Conservation (phyloP, 2,113 vertebrate genomes). For the Shinisaurus crocodilurus region DNA sequence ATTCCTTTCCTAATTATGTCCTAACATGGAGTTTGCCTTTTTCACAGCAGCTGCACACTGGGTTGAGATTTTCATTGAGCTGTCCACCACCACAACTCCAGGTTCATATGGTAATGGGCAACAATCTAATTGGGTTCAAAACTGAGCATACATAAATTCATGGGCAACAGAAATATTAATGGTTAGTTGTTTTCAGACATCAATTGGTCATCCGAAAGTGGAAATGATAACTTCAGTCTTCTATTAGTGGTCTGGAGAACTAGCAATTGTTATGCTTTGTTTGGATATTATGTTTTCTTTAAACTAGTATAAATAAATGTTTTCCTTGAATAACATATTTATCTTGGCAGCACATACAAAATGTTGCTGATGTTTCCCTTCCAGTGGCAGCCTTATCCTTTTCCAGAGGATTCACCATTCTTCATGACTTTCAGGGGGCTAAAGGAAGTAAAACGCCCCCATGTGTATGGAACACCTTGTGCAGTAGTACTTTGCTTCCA, state of each 20-base stretch:
- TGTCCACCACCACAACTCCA: too few relatives aligned
- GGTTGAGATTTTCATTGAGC: too few relatives aligned
- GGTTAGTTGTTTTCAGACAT: not conserved
- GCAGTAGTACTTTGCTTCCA: not conserved
- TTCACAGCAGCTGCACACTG: too few relatives aligned
- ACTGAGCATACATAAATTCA: not conserved
- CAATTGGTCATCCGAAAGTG: not conserved
- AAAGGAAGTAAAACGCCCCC: not conserved
- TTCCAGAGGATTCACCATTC: not conserved
- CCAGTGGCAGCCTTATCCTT: not conserved
- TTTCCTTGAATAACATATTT: not conserved
- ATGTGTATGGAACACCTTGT: not conserved
- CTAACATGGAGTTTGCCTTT: too few relatives aligned
- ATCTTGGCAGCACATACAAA: not conserved
- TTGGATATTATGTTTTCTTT: not conserved
- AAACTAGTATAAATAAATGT: not conserved
- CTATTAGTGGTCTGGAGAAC: not conserved
- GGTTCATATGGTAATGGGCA: not conserved
- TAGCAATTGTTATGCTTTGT: not conserved
- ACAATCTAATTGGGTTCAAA: not conserved
- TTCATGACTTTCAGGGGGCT: not conserved
- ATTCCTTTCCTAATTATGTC: too few relatives aligned
- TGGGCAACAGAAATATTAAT: not conserved
- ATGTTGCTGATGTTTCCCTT: not conserved
- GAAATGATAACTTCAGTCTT: not conserved